Conservation (phyloP, 2,888 invertebrate genomes). For the Caenorhabditis imperialis region DNA sequence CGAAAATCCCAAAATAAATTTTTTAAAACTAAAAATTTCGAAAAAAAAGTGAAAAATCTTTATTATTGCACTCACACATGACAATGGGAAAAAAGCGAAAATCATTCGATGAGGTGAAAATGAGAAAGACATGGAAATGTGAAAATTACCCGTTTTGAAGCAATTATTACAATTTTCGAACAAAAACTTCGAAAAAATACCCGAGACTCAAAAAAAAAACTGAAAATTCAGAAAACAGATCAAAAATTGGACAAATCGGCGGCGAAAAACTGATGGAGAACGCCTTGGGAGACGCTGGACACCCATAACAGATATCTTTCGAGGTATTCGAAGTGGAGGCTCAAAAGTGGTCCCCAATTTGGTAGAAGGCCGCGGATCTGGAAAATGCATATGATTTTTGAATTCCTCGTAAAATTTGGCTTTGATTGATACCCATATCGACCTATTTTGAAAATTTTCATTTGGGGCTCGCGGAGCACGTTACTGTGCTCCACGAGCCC, state of each 20-base stretch:
- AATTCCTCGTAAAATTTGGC: too few species aligned
- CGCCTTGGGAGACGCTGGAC: conserved; percentile 52
- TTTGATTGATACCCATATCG: too few species aligned
- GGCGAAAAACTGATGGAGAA: conserved; percentile 59
- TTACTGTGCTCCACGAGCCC: too few species aligned
- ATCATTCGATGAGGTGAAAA: too few species aligned
- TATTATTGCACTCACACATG: too few species aligned
- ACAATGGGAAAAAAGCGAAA: too few species aligned
- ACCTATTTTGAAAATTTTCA: too few species aligned
- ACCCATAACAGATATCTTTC: conserved; percentile 71
- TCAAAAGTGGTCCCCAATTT: conserved; percentile 68
- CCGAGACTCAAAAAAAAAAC: background rate
- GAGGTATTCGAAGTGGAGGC: conserved; percentile 71
- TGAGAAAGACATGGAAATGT: conserved; percentile 45
- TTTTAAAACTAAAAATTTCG: too few species aligned
- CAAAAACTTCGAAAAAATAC: conserved; percentile 9
- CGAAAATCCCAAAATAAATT: too few species aligned
- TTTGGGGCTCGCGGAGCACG: too few species aligned
- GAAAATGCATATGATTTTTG: too few species aligned
- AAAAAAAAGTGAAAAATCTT: too few species aligned
- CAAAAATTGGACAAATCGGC: conserved; percentile 46
- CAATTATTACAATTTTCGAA: conserved; percentile 5
- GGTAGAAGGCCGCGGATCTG: conserved; percentile 65
- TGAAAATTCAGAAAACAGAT: background rate
- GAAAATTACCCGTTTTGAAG: background rate